A percentile compares a stretch with the other conserved stretches of the same genome.
phyloP scores from a whole-genome alignment of 2,113 vertebrate species.

The Heliornis fulica region DNA sequence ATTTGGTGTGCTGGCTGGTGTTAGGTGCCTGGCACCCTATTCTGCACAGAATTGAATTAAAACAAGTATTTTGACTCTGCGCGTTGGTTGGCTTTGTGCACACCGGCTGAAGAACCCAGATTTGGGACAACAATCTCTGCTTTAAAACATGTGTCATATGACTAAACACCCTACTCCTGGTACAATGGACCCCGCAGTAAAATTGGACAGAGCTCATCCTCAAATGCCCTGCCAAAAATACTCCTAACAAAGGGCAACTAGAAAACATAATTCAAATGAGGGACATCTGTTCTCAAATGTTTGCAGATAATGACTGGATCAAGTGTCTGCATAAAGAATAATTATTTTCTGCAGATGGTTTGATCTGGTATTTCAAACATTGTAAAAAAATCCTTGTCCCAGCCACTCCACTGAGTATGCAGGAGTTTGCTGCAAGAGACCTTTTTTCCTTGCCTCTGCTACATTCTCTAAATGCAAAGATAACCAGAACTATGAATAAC shows the following conservation, averaged over 20 bases:
- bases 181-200: conserved; percentile 44
- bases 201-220: conserved; percentile 42
- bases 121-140: background rate
- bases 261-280: conserved; percentile 69
- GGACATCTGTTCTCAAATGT: conserved; percentile 69
- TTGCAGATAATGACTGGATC: conserved; percentile 65
- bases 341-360: conserved; percentile 71
- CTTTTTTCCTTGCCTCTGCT: background rate
- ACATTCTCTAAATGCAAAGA: background rate
- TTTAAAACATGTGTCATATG: conserved; percentile 50
- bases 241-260: conserved; percentile 56
- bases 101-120: too few species aligned
- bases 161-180: conserved; percentile 11
- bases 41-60: too few species aligned
- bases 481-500: background rate
- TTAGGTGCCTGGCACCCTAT: too few species aligned
- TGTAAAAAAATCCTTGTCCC: background rate
- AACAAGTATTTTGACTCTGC: too few species aligned
- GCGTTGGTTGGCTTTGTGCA: too few species aligned
- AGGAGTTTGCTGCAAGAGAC: background rate
- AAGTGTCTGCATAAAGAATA: conserved; percentile 58
- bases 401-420: background rate
- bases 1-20: too few species aligned
- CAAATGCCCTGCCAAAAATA: conserved; percentile 52
- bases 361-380: conserved; percentile 35